Base-by-base conservation (phyloP, 2,797 vertebrate species). In the Emys orbicularis region DNA sequence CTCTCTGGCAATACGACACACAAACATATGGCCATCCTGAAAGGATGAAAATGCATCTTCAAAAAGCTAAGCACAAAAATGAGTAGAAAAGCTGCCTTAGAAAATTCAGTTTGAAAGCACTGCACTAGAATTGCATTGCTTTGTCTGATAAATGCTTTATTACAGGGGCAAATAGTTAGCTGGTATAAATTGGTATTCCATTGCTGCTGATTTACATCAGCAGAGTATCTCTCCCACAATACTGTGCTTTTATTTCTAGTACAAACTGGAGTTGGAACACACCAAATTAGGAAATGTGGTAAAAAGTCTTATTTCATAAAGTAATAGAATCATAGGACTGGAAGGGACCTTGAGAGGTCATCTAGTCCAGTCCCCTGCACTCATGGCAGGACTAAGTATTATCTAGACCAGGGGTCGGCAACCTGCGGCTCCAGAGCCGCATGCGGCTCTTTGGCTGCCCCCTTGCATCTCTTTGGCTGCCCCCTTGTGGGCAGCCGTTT, bases 1-100 rank as follows among this genome's bases (percentile, higher is more conserved):
- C 72, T 84, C 25, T 79, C 96, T 89, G 83, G 92, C 52, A 85
- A 92, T 92, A 54, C 16, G 87, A 18, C 37, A n/a, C 11, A 50
- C 44, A 83, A 59, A 83, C 44, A 50, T 23, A 65, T 25, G 81
- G 57, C 44, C 31, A 65, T 25, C 41, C 50, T 85, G 84, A 94
- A 95, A 68, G 18, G 47, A 84, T 23, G n/a, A 13, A 87, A 52
- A 3, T n/a, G 15, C 44, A 21, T 12, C 57, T 72, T 56, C 31
- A 94, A 27, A 92, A 89, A 86, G 4, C 72, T 12, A 19, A 90
- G 68, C 41, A 52, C 25, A 61, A 53, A 80, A 18, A 29, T 53
- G 47, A 74, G 44, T 19, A 37, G 0, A 0, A 2, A 2, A 5
- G 37, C 13, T 12, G 34, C 13, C 18, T 90, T 31, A 90, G 37